A percentile compares a stretch with the other conserved stretches of the same genome.
Evolutionary conservation across 2,113 vertebrate genomes (phyloP).

Genomic region (Bos javanicus): DNA sequence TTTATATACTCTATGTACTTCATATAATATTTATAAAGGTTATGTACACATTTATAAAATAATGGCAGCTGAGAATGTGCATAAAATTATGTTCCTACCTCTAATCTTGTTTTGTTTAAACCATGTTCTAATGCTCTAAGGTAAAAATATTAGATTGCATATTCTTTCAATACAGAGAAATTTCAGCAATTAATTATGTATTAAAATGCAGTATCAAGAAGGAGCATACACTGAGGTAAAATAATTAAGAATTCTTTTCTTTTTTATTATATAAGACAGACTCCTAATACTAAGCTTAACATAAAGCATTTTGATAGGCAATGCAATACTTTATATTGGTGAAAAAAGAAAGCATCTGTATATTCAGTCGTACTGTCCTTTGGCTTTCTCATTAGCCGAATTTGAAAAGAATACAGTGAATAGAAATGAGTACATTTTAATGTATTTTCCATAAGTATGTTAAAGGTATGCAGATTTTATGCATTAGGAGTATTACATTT

Average conservation of each 20-base stretch:
- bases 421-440: constrained; percentile 35
- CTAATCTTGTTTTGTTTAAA: constrained; percentile 38
- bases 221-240: constrained; percentile 14
- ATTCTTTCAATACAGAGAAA: neutral
- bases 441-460: constrained; percentile 39
- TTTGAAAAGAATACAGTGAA: constrained; percentile 59
- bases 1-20: neutral
- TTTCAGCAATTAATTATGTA: neutral
- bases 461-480: constrained; percentile 55
- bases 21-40: constrained; percentile 35
- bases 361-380: constrained; percentile 35
- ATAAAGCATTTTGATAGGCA: constrained; percentile 26
- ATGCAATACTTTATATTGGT: neutral
- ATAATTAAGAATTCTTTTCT: constrained; percentile 50
- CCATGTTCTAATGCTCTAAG: constrained; percentile 15
- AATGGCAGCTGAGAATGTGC: neutral
- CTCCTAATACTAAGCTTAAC: neutral
- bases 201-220: constrained; percentile 22
- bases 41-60: constrained; percentile 12
- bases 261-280: constrained; percentile 30
- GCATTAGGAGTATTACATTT: constrained; percentile 35
- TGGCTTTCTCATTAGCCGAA: constrained; percentile 45
- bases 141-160: neutral
- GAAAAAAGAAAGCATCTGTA: constrained; percentile 35
- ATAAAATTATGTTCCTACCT: neutral